Percentiles rank a stretch among this genome's conserved stretches.
Conservation (phyloP, 2,797 vertebrate species). For the Ara ararauna region DNA sequence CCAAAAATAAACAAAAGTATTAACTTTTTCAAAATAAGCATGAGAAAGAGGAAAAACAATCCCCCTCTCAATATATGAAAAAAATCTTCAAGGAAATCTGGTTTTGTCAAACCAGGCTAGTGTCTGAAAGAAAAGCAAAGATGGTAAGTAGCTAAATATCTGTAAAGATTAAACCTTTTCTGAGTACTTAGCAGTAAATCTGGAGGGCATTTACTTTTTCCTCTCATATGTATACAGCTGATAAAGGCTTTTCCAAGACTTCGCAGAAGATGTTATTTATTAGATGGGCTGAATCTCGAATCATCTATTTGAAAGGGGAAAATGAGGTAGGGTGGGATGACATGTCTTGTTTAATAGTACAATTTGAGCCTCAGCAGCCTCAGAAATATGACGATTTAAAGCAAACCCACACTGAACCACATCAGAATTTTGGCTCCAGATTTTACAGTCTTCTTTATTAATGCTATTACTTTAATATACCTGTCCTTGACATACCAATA, state of each 20-base stretch:
- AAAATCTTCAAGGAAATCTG: neutral
- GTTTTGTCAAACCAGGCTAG: neutral
- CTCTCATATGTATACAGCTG: accelerated
- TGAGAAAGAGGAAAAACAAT: neutral
- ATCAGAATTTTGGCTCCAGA: slow-evolving; percentile 19
- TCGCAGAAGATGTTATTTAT: neutral
- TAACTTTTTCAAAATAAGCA: neutral
- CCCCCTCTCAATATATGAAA: neutral
- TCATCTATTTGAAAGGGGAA: neutral
- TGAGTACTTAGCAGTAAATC: neutral
- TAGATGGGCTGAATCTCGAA: neutral
- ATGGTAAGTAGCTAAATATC: neutral
- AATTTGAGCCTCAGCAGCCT: slow-evolving; percentile 25
- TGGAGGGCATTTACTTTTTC: neutral
- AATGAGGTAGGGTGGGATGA: neutral
- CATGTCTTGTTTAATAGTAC: neutral
- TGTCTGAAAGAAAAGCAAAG: neutral
- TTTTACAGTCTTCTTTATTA: slow-evolving; percentile 3
- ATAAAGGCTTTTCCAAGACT: neutral
- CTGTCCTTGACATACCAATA: slow-evolving; percentile 36
- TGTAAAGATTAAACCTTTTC: neutral
- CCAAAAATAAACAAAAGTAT: neutral
- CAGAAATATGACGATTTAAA: slow-evolving; percentile 30
- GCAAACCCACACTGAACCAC: slow-evolving; percentile 33
- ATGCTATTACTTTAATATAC: slow-evolving; percentile 28